These are phyloP conservation scores for Polydrusus cervinus DNA, from an alignment of 2,888 invertebrate species.

Conservation along the genomic window DNA sequence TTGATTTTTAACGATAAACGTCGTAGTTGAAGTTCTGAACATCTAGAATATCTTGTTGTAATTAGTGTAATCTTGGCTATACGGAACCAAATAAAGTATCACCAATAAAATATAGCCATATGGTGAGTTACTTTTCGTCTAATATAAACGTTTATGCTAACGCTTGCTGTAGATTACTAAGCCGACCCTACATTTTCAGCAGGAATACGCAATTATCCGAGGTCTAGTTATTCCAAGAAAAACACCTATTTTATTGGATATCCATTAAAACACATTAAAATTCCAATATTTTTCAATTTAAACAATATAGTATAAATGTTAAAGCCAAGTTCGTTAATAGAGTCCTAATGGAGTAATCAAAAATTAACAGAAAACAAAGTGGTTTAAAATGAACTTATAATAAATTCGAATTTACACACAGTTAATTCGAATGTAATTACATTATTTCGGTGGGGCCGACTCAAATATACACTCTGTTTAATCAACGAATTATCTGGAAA, in stretches of 20 bases:
- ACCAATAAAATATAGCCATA: too few species aligned
- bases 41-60: too few species aligned
- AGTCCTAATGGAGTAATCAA: constrained; percentile 48
- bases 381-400: constrained; percentile 52
- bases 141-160: too few species aligned
- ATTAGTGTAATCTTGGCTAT: too few species aligned
- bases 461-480: constrained; percentile 63
- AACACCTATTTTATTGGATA: neutral
- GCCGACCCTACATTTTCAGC: too few species aligned
- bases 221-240: too few species aligned
- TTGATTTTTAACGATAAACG: too few species aligned
- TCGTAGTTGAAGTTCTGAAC: too few species aligned
- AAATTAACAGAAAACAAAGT: constrained; percentile 49
- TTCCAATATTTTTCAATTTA: constrained; percentile 18
- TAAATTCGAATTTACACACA: constrained; percentile 52
- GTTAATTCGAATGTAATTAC: constrained; percentile 61
- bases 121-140: too few species aligned
- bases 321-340: constrained; percentile 26
- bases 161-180: too few species aligned
- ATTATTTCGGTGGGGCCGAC: constrained; percentile 59
- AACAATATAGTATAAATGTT: constrained; percentile 44
- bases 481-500: constrained; percentile 65
- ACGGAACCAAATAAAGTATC: too few species aligned
- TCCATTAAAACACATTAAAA: constrained; percentile 31
- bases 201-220: too few species aligned